phyloP scores from a whole-genome alignment of 2,888 invertebrate genomes.

The Oegoconia quadripuncta region DNA sequence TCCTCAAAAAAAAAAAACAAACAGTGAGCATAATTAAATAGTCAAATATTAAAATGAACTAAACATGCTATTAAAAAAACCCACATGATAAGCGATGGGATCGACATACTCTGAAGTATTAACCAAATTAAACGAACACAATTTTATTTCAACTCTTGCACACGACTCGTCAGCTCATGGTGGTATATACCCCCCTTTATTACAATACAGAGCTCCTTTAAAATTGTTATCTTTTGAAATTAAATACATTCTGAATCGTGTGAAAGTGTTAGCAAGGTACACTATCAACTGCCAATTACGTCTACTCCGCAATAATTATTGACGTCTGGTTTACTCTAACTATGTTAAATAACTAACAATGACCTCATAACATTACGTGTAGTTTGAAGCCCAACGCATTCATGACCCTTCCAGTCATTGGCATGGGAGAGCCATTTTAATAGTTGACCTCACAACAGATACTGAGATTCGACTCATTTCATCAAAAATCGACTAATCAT shows the following conservation, averaged over 20 bases:
- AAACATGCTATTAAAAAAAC: conserved; percentile 77
- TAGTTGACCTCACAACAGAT: too few species aligned
- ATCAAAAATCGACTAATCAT: too few species aligned
- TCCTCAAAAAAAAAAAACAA: too few species aligned
- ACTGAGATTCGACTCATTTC: too few species aligned
- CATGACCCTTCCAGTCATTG: conserved; percentile 15
- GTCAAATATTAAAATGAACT: conserved; percentile 34
- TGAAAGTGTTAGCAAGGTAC: conserved; percentile 25
- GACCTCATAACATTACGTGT: conserved; percentile 22
- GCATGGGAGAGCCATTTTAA: conserved; percentile 20
- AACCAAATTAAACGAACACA: conserved; percentile 40
- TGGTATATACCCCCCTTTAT: too few species aligned
- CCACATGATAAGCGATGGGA: conserved; percentile 73
- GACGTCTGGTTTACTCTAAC: conserved; percentile 19
- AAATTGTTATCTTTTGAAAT: background rate
- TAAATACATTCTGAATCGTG: conserved; percentile 11
- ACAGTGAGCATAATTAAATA: conserved; percentile 49
- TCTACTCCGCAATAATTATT: conserved; percentile 19
- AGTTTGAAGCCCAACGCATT: conserved; percentile 27
- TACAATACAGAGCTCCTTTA: too few species aligned
- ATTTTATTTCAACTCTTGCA: conserved; percentile 29
- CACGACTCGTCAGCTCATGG: too few species aligned
- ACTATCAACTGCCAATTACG: conserved; percentile 28
- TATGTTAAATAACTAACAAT: conserved; percentile 24
- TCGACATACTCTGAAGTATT: conserved; percentile 36